Evolutionary conservation across 2,113 vertebrate genomes (phyloP), one percentile per base, ranked within the genome.

Genomic region (Choloepus hoffmanni): DNA sequence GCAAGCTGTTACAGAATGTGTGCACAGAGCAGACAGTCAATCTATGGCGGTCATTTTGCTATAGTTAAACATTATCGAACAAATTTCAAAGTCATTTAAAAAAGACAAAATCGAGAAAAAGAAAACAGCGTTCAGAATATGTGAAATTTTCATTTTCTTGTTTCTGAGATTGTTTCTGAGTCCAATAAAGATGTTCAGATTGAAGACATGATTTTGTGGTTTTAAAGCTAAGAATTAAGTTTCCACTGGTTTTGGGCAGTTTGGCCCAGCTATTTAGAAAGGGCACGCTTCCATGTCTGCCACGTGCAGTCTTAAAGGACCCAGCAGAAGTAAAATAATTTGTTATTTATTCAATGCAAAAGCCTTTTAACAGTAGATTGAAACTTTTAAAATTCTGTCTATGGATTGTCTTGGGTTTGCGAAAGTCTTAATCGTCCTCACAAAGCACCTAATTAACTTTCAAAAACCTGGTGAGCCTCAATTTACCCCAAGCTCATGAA

Each of bases 21-120:
- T 36, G 28, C 40, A 67, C 13, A 89, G 36, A 83, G 48, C n/a
- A 36, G 89, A 70, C 68, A 36, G 24, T 8, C 16, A 3, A 0
- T 1, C 30, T 40, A 3, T 60, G 65, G 53, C 33, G 76, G 63
- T 85, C 14, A 0, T 1, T 33, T 40, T 81, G 67, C 79, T 28
- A 30, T 18, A 30, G 53, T 89, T 89, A 72, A 40, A 65, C 30
- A 78, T 84, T 53, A 48, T 36, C 74, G 85, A 82, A 68, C 62
- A 73, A 83, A 72, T 67, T 92, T 73, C 73, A 95, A 91, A 82
- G 55, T 18, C 26, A 87, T 92, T 91, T 92, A 26, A 5, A 70
- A 89, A 82, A 92, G 30, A 43, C 36, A 19, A 90, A 76, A 85
- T 45, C 55, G 48, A 90, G 60, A 55, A 36, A 40, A 55, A 40